Conservation (phyloP, 2,797 vertebrate species). For the Anguilla anguilla region DNA sequence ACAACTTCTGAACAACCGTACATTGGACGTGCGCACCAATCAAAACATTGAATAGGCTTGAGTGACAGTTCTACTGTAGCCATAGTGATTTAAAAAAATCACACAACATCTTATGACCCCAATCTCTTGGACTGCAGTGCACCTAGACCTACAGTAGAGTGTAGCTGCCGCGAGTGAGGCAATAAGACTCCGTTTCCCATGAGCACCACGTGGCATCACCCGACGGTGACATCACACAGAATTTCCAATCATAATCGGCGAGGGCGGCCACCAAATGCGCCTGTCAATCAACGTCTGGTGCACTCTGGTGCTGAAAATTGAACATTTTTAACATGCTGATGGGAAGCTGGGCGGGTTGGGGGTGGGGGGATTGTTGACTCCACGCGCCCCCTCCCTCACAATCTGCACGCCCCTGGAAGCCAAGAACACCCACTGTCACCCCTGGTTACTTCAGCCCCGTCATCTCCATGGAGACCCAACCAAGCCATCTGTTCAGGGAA, state of each 20-base stretch:
- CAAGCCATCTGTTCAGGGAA: neutral
- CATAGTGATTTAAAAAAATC: neutral
- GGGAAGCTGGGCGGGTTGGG: neutral
- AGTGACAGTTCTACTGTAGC: neutral
- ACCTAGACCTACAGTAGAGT: neutral
- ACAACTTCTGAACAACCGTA: too few species aligned
- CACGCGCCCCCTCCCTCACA: neutral
- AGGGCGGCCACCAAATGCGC: neutral
- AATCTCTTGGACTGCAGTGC: neutral
- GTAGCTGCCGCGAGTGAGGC: neutral
- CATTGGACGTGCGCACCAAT: too few species aligned
- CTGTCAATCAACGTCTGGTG: too few species aligned
- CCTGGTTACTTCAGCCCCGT: neutral
- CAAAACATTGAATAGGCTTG: too few species aligned
- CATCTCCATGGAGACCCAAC: slow-evolving; percentile 11
- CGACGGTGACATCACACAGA: neutral
- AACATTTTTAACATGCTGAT: neutral
- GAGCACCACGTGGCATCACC: neutral
- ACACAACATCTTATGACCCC: neutral
- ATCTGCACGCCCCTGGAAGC: neutral
- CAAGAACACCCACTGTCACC: slow-evolving; percentile 6
- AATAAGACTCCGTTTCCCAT: neutral
- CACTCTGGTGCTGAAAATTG: neutral
- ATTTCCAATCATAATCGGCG: neutral
- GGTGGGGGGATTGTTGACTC: neutral